Base-by-base conservation (phyloP, 2,888 invertebrate species). In the Sarcophaga subvicina region DNA sequence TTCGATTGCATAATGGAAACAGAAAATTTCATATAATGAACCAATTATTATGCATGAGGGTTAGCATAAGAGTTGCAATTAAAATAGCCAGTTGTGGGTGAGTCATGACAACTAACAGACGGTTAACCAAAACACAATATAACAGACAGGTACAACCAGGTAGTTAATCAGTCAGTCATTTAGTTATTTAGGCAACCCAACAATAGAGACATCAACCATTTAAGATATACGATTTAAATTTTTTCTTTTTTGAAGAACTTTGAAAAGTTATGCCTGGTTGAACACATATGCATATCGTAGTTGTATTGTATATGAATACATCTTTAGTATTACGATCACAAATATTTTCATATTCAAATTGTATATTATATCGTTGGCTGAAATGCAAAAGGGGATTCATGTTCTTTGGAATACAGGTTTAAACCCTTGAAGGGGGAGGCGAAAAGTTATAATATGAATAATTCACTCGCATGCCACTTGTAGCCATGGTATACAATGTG, bases 1-100 rank as follows among this genome's bases (percentile, higher is more conserved):
- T 54, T 54, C 17, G 17, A 14, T 54, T 5, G 17, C 5, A 12
- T 54, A 14, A 54, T 54, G 54, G 17, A 54, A 49, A 49, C 37
- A 37, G 4, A 49, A 49, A 54, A 54, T 17, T 54, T 17, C 12
- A 54, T 17, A 54, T 78, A 80, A 69, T 83, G 69, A 70, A 66
- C 80, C 80, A 73, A 83, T 83, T 82, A 77, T 80, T 82, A 83
- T 83, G 77, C 77, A 86, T 77, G 27, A 73, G 72, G 60, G 47
- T 83, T 83, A 80, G 72, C 82, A 76, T 77, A 80, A 86, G 63
- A 70, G 62, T 73, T 45, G n/a, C 25, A 54, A 62, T 45, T 54
- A 10, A 17, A 22, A 11, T 22, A 62, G 62, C n/a, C 62, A 60
- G 4, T 10, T 60, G 37, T 60, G 27, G 11, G 27, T 17, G 25